Base-by-base conservation (phyloP, 2,888 invertebrate species). In the Mactromeris polynyma region DNA sequence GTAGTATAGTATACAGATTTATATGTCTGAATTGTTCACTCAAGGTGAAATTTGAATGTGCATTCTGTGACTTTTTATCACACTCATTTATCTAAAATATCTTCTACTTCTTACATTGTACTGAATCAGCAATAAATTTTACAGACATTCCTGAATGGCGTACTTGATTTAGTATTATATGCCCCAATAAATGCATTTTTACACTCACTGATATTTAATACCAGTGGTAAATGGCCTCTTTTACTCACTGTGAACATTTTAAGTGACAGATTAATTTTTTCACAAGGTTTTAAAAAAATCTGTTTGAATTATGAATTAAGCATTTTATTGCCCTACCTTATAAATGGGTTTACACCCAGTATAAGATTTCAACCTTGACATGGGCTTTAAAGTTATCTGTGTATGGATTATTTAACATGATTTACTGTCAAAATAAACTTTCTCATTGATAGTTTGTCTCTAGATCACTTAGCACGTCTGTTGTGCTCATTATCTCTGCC, bases 351-450 rank as follows among this genome's bases (percentile, higher is more conserved):
- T 64, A 64, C 58, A 64, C 58, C 26, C 58, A 64, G 58, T 64
- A 46, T 46, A 46, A 17, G 46, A 46, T 46, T 46, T 46, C 26
- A n/a, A 64, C 58, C n/a, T 26, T 26, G 26, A 64, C 58, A 26
- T 26, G 26, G 26, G 58, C 0, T n/a, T 58, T 58, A 58, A 58
- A 26, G 21, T 58, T 58, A n/a, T 21, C 21, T n/a, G 21, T 58
- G 3, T 26, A n/a, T 58, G 58, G 58, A 26, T n/a, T 58, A 58
- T 58, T 58, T 21, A n/a, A 21, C 21, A 58, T 58, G 58, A 58
- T 58, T 58, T 58, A 58, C 6, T n/a, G 58, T 58, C 58, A 58
- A 58, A 58, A 58, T 58, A 58, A 58, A 58, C 46, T 46, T 46
- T 58, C 58, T 58, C 7, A n/a, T 58, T 21, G 21, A 58, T 4